Evolutionary conservation across 1,140 invertebrate species (phyloP), one percentile per base, ranked within the genome.

Genomic region (Hylaeus volcanicus): DNA sequence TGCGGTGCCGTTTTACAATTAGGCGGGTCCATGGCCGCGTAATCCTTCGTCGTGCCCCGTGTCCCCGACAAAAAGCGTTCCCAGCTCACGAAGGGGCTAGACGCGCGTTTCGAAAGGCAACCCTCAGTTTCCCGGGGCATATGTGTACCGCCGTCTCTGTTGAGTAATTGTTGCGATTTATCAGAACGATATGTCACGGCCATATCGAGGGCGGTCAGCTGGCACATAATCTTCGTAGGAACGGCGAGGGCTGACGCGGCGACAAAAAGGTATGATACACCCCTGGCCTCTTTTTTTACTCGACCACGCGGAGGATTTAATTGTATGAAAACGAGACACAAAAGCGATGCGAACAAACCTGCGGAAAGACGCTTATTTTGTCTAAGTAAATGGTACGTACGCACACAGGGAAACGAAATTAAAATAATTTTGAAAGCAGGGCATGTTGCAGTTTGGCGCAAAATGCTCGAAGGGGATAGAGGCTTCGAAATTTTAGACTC

Each of bases 101-200:
- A 81, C 72, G n/a, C 65, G 60, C 65, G 68, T 69, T 69, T 41
- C 14, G 55, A 8, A 66, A 51, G 60, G 12, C 79, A 43, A 63
- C 68, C 74, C 65, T 51, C 56, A 60, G 83, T 84, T 85, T 88
- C 84, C 83, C 12, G 82, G 86, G 87, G 84, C 90, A 90, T 90
- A 90, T 90, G 89, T 85, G 82, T 71, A 81, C 84, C 82, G 81
- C 81, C 66, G 56, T 65, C 64, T 55, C 73, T 58, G 80, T 84
- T 83, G 89, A 90, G 74, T 91, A 91, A 91, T 90, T 90, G 89
- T 90, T 87, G 79, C 85, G 89, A 91, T 90, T 90, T 88, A 88
- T 90, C 89, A 89, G 85, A 90, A 89, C 86, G 90, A 91, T 90
- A 89, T 85, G 87, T 78, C 85, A 81, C 82, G 84, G 83, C 79